Base-by-base conservation (phyloP, 1,140 invertebrate genomes). In the Eriocheir sinensis region DNA sequence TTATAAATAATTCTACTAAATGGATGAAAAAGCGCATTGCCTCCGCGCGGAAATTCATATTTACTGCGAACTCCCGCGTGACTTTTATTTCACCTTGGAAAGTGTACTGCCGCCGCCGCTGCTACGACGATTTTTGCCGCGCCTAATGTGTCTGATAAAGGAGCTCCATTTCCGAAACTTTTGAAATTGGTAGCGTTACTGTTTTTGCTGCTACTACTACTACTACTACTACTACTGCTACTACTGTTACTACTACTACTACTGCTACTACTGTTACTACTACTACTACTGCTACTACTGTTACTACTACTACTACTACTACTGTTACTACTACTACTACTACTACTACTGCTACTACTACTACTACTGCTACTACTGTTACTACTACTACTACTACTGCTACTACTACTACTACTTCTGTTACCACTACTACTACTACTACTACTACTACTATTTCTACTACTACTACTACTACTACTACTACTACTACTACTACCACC, bases 301-400 rank as follows among this genome's bases (percentile, higher is more conserved):
- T n/a, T n/a, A 72, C 60, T n/a, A 72, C 60, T n/a, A 72, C 60
- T n/a, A 72, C 60, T n/a, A 72, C 60, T n/a, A 72, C 60, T n/a
- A 72, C 60, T n/a, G n/a, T n/a, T n/a, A 72, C 60, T n/a, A 72
- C 60, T n/a, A 72, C 60, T n/a, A 72, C 60, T n/a, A 72, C 60
- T n/a, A 72, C 60, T n/a, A 53, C 48, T 53, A 21, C 12, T 48
- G 15, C 44, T 48, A 48, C 44, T 48, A 48, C 44, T 48, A 48
- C 44, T 48, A 48, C 44, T 48, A 48, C 44, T 48, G n/a, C 60
- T 72, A 72, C 60, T 72, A n/a, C 60, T 72, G n/a, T n/a, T n/a
- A 72, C 60, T n/a, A 72, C 60, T n/a, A 72, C 60, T n/a, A 72
- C 60, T n/a, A 72, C 60, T n/a, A 72, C 60, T n/a, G n/a, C 60